Evolutionary conservation across 2,888 invertebrate species (phyloP).

Genomic region (Pollenia angustigena): DNA sequence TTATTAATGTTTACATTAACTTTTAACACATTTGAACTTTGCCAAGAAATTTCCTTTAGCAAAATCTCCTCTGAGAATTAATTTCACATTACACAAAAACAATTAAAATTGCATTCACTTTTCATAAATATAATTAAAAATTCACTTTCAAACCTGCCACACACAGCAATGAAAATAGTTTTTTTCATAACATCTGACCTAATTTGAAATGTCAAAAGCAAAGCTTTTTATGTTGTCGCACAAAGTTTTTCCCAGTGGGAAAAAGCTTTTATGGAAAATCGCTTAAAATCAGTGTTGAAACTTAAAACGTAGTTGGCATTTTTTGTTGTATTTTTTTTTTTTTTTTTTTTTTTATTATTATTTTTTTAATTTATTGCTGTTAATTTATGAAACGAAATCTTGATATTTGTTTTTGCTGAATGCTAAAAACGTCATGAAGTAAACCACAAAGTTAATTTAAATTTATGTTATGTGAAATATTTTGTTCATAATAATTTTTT

Average conservation of each 20-base stretch:
- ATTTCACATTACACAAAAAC: neutral
- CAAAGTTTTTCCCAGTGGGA: slow-evolving; percentile 61
- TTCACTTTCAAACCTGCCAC: slow-evolving; percentile 52
- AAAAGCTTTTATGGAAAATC: slow-evolving; percentile 32
- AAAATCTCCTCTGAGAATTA: slow-evolving; percentile 33
- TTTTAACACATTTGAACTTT: slow-evolving; percentile 13
- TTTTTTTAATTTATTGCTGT: slow-evolving; percentile 32
- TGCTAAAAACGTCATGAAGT: slow-evolving; percentile 21
- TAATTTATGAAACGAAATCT: slow-evolving; percentile 57
- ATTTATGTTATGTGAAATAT: slow-evolving; percentile 15
- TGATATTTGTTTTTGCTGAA: neutral
- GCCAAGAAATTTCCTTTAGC: neutral
- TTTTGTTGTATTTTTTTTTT: neutral
- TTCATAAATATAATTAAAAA: slow-evolving; percentile 56
- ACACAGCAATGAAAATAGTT: slow-evolving; percentile 30
- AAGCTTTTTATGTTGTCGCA: slow-evolving; percentile 42
- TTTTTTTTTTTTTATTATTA: too few relatives aligned
- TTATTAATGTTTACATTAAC: too few relatives aligned
- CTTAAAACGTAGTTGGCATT: neutral
- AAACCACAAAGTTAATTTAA: slow-evolving; percentile 62
- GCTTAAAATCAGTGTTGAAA: slow-evolving; percentile 49
- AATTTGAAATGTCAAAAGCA: slow-evolving; percentile 69
- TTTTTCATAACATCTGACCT: slow-evolving; percentile 44
- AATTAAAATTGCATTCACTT: slow-evolving; percentile 23
- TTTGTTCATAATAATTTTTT: neutral